Evolutionary conservation across 2,888 invertebrate genomes (phyloP).

Genomic region (Lapara coniferarum): DNA sequence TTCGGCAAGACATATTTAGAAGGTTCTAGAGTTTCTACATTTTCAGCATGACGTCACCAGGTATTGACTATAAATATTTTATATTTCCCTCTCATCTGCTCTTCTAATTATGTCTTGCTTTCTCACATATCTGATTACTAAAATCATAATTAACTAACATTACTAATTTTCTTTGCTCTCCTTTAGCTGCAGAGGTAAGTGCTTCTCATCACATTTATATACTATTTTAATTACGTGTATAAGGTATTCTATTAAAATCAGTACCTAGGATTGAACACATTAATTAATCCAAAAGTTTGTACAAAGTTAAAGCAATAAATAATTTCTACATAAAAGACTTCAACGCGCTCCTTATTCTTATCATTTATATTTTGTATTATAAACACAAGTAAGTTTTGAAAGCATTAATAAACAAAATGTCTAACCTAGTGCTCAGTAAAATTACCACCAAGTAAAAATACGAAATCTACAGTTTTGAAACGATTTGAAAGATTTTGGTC

Average conservation of each 20-base stretch:
- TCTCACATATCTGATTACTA: slow-evolving; percentile 59
- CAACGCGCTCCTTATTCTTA: neutral
- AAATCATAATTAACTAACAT: slow-evolving; percentile 28
- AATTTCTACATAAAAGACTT: neutral
- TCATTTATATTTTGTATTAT: no score
- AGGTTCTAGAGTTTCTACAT: slow-evolving; percentile 47
- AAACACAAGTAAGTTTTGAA: neutral
- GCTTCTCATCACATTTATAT: slow-evolving; percentile 25
- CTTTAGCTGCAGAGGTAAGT: slow-evolving; percentile 43
- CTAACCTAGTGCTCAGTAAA: neutral
- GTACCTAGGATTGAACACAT: neutral
- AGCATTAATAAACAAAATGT: neutral
- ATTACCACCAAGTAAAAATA: no score
- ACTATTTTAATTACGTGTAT: neutral
- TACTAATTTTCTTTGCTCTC: slow-evolving; percentile 18
- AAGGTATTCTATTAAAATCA: no score
- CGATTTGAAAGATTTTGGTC: neutral
- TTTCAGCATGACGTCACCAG: slow-evolving; percentile 58
- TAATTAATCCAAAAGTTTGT: neutral
- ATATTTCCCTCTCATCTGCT: slow-evolving; percentile 55
- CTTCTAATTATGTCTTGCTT: slow-evolving; percentile 83
- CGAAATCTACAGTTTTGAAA: neutral
- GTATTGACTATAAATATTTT: slow-evolving; percentile 59
- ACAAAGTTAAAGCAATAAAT: neutral
- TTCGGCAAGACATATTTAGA: slow-evolving; percentile 80